Evolutionary conservation across 2,797 vertebrate species (phyloP).

Genomic region (Tamandua tetradactyla): DNA sequence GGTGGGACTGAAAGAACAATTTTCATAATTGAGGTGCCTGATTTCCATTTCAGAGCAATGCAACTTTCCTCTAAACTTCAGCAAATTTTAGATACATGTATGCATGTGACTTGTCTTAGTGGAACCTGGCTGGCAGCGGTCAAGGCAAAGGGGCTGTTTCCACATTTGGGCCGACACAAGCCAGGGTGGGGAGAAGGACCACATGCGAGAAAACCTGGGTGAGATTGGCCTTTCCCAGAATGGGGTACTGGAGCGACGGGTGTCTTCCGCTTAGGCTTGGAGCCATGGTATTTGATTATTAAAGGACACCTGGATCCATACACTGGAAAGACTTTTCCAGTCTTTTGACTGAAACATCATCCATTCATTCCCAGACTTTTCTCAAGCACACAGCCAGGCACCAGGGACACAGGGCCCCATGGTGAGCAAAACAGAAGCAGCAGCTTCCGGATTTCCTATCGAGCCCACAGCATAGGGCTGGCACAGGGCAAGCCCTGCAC

Average conservation of each 20-base stretch:
- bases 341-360: fast-evolving
- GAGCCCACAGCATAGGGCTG: not conserved
- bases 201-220: fast-evolving
- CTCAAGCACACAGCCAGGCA: not conserved
- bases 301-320: not conserved
- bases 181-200: not conserved
- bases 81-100: fast-evolving
- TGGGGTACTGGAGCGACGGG: not conserved
- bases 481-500: fast-evolving
- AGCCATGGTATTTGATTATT: not conserved
- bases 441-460: fast-evolving
- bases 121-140: not conserved
- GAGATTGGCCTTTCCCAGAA: not conserved
- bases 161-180: not conserved
- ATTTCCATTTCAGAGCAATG: not conserved
- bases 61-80: not conserved
- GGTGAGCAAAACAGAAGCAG: not conserved
- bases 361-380: not conserved
- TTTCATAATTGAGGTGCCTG: not conserved
- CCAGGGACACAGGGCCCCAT: not conserved
- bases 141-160: not conserved
- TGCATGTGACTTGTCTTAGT: fast-evolving
- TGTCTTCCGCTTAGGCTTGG: no score
- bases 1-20: not conserved
- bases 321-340: not conserved